Conservation (phyloP, 2,888 invertebrate genomes). For the Leptarthrus brevirostris region DNA sequence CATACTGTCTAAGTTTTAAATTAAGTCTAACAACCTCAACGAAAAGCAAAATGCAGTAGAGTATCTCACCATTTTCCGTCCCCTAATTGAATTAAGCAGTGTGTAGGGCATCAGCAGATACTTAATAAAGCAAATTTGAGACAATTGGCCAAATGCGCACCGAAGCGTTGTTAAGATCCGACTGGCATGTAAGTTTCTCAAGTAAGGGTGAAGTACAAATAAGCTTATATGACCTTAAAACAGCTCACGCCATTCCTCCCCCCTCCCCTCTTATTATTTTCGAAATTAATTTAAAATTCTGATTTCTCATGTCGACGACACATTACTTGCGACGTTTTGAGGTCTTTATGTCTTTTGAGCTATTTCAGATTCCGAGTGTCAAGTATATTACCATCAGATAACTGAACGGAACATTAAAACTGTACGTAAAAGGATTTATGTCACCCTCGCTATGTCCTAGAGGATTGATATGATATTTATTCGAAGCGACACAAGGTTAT, state of each 20-base stretch:
- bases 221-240: not conserved
- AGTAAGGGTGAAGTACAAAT: not conserved
- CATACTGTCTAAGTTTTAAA: too few species aligned
- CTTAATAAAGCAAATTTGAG: conserved; percentile 53
- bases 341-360: not conserved
- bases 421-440: conserved; percentile 37
- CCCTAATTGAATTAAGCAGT: conserved; percentile 51
- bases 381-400: conserved; percentile 47
- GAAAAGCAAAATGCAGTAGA: not conserved
- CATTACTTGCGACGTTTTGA: conserved; percentile 31
- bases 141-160: conserved; percentile 51
- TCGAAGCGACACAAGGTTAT: conserved; percentile 26
- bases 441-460: conserved; percentile 5
- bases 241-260: not conserved
- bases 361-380: conserved; percentile 27
- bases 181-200: not conserved
- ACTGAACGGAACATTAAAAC: conserved; percentile 10
- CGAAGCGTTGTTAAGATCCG: not conserved
- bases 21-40: not conserved
- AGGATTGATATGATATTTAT: conserved; percentile 31
- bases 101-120: conserved; percentile 29
- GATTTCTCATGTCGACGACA: conserved; percentile 35
- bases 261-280: not conserved
- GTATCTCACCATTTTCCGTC: not conserved
- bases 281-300: conserved; percentile 43